These are phyloP conservation scores for Sphaerophoria taeniata DNA, from an alignment of 2,888 invertebrate species.

Conservation along the genomic window DNA sequence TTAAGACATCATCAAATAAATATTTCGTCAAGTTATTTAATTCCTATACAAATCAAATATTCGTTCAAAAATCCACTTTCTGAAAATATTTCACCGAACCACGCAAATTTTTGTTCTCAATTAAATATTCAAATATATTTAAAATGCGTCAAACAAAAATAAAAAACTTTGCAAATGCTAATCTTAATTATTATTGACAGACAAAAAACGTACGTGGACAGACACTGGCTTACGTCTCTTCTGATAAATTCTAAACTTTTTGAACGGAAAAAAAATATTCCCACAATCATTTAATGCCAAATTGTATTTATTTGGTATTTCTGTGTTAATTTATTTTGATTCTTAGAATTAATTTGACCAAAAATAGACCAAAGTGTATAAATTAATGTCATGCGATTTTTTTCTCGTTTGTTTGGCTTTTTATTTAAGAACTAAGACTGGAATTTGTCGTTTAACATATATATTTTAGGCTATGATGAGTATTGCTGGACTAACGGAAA, in stretches of 20 bases:
- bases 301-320: slow-evolving; percentile 6
- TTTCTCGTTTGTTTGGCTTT: not conserved
- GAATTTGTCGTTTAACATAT: not conserved
- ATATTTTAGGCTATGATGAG: not conserved
- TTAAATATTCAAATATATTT: not conserved
- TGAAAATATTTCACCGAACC: slow-evolving; percentile 7
- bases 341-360: slow-evolving; percentile 25
- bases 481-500: slow-evolving; percentile 13
- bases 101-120: not conserved
- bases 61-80: slow-evolving; percentile 6
- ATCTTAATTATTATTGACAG: slow-evolving; percentile 36
- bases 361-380: slow-evolving; percentile 32
- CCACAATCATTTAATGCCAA: slow-evolving; percentile 50
- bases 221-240: slow-evolving; percentile 26
- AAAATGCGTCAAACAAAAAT: slow-evolving; percentile 31
- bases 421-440: slow-evolving; percentile 7
- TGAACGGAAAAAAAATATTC: slow-evolving; percentile 29
- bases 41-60: slow-evolving; percentile 11
- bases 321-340: slow-evolving; percentile 17
- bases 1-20: slow-evolving; percentile 11
- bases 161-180: slow-evolving; percentile 13
- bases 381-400: slow-evolving; percentile 31
- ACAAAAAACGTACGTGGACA: slow-evolving; percentile 11
- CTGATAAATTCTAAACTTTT: not conserved
- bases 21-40: slow-evolving; percentile 1